Conservation (phyloP, 1,140 invertebrate genomes). For the Zaprionus inermis region DNA sequence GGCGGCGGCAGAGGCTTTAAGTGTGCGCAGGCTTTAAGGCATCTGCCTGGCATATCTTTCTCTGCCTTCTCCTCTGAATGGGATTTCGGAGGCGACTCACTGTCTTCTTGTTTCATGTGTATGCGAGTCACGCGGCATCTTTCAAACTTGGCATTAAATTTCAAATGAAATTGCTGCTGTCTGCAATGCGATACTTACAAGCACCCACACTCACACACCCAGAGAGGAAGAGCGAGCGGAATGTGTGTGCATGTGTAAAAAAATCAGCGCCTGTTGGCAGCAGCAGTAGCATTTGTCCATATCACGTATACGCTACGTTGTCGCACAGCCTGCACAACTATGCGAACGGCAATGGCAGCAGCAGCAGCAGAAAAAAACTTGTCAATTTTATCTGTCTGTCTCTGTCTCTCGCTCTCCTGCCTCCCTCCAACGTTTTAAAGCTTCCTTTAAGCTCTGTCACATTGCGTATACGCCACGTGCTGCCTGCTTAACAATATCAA, state of each 20-base stretch:
- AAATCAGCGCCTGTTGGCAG: conserved; percentile 61
- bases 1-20: conserved; percentile 21
- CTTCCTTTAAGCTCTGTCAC: conserved; percentile 41
- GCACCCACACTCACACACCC: conserved; percentile 3
- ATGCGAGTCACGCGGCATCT: conserved; percentile 70
- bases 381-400: conserved; percentile 56
- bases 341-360: neutral
- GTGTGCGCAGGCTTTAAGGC: conserved; percentile 38
- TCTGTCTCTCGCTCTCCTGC: neutral
- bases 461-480: conserved; percentile 57
- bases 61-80: neutral
- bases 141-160: conserved; percentile 78
- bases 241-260: conserved; percentile 33
- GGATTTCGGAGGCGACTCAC: neutral
- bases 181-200: conserved; percentile 70
- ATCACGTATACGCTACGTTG: conserved; percentile 74
- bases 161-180: conserved; percentile 80
- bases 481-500: conserved; percentile 40
- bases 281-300: conserved; percentile 62
- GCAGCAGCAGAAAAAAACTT: conserved; percentile 46
- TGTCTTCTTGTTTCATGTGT: conserved; percentile 37
- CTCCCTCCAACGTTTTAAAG: conserved; percentile 19
- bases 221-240: neutral
- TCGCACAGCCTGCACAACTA: conserved; percentile 31
- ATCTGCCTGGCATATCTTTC: conserved; percentile 25